These are phyloP conservation scores for Stichodactyla helianthus DNA, from an alignment of 64 coral and sea anemone species.

Conservation along the genomic window DNA sequence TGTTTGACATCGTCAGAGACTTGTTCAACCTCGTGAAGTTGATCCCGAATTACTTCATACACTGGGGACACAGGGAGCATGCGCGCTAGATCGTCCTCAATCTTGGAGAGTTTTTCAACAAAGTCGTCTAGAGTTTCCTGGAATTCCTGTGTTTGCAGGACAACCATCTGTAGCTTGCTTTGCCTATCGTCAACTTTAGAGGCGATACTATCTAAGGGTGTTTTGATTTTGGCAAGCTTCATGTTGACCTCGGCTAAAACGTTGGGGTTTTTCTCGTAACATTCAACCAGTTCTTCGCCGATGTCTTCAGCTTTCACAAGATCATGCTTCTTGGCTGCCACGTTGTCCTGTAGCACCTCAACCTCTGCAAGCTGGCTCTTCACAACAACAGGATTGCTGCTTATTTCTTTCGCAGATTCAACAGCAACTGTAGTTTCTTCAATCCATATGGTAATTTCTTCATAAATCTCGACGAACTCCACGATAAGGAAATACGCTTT, in stretches of 20 bases:
- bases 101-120: constrained; percentile 61
- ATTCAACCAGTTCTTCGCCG: constrained; percentile 69
- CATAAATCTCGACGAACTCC: constrained; percentile 79
- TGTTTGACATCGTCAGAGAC: constrained; percentile 61
- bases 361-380: constrained; percentile 79
- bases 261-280: constrained; percentile 56
- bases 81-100: constrained; percentile 61
- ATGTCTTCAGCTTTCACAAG: constrained; percentile 65
- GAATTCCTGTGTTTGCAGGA: constrained; percentile 82
- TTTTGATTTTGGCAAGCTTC: constrained; percentile 56
- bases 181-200: constrained; percentile 78
- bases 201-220: constrained; percentile 57
- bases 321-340: constrained; percentile 63
- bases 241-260: constrained; percentile 64
- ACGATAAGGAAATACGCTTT: constrained; percentile 59
- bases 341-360: constrained; percentile 79
- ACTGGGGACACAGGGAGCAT: constrained; percentile 73
- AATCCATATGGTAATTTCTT: constrained; percentile 72
- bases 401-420: constrained; percentile 52
- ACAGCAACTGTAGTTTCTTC: constrained; percentile 63
- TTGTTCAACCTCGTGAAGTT: constrained; percentile 66
- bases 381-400: constrained; percentile 50
- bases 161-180: constrained; percentile 51
- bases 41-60: constrained; percentile 68
- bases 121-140: constrained; percentile 77